Evolutionary conservation across 2,113 vertebrate species (phyloP), one percentile per base, ranked within the genome.

Genomic region (Esox niger): DNA sequence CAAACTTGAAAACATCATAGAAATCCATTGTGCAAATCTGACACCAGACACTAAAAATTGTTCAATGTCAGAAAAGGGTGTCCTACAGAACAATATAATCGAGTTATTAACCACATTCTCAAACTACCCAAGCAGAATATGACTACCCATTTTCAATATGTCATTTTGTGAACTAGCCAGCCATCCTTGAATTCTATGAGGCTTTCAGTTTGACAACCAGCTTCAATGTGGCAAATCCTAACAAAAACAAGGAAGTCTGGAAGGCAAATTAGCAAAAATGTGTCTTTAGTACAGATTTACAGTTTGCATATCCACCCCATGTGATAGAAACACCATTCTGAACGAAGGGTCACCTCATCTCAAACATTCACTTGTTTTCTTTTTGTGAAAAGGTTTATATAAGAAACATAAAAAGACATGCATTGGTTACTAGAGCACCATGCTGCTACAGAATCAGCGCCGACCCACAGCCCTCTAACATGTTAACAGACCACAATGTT

Each of bases 301-400:
- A 29, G 56, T 75, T 64, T 88, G 81, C 84, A 88, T 87, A 89
- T 89, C 87, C 87, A 88, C 88, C 56, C 52, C 33, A 60, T 62
- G 80, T 72, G 73, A 69, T 52, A 70, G 29, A 58, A 6, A 56
- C 49, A 46, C 46, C 11, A 59, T 33, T 33, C n/a, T 61, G 6
- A 68, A 64, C 15, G 20, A 21, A 61, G n/a, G 9, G 26, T 17
- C 26, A 21, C 4, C 20, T 30, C 17, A 29, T 13, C 32, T 33
- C 35, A 17, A 61, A 38, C 31, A 21, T 61, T 20, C 32, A 13
- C 25, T 57, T 52, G 47, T 52, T 7, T 23, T 10, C 57, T 59
- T n/a, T 7, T 4, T 29, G 27, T 59, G 1, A 0, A 57, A 4
- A 17, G 55, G 27, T 15, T n/a, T n/a, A n/a, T n/a, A n/a, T n/a